Evolutionary conservation across 2,797 vertebrate genomes (phyloP), one percentile per base, ranked within the genome.

Genomic region (Loris lydekkerianus): DNA sequence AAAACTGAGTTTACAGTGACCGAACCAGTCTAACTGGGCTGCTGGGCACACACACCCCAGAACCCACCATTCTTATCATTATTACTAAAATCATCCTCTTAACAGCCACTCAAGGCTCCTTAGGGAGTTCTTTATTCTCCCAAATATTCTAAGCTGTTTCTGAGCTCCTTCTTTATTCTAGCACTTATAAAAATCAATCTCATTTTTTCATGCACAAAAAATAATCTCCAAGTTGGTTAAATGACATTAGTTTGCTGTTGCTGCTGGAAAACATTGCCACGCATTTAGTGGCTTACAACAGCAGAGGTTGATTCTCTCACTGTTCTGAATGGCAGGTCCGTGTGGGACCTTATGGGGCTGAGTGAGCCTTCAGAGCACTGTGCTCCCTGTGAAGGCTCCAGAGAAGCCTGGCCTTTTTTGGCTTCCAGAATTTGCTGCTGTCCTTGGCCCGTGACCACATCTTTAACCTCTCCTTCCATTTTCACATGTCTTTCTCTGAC

Each of bases 31-130:
- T 88, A 72, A 72, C 4, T 80, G 7, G 9, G 29, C 4, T 94
- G 6, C 49, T 84, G 9, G 10, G 1, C 60, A 53, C 23, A 91
- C 25, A 86, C 2, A 60, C 15, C 40, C n/a, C 1, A 93, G 13
- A 85, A 58, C 21, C 17, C n/a, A 91, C 72, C 20, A 60, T 78
- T 80, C 14, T n/a, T 86, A 77, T 56, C 91, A 25, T 85, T 85
- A 10, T 77, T 84, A 43, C 13, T 73, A 29, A 77, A 85, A 83
- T 58, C 10, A 67, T 40, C 37, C 3, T 21, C 3, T 81, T 61
- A 67, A 40, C 23, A 49, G 18, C 0, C 10, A 37, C 15, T 82
- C 21, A n/a, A 46, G 25, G 3, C 3, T 86, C 53, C 29, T 29
- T 58, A 23, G 9, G 25, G 29, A 82, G 14, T 13, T 9, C 4